Evolutionary conservation across 35 echinoderm and acorn worm species (phyloP).

Genomic region (Holothuria glaberrima): DNA sequence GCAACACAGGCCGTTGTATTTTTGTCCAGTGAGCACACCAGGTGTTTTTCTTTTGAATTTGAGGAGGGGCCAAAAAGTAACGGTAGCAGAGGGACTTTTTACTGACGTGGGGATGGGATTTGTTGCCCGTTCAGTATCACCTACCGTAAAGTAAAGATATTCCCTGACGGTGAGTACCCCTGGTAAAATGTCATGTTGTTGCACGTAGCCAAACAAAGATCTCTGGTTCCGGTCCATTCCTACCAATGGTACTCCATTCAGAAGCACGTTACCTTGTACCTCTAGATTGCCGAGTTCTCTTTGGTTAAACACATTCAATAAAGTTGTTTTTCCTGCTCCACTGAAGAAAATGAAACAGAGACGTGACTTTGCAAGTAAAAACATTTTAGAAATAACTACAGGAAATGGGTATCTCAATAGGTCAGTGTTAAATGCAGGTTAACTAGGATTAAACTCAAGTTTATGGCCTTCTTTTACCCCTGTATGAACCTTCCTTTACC

Average conservation of each 20-base stretch:
- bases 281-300: slow-evolving; percentile 47
- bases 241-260: slow-evolving; percentile 61
- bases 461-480: too few species aligned
- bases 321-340: slow-evolving; percentile 70
- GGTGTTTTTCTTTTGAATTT: too few species aligned
- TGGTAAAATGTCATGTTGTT: slow-evolving; percentile 74
- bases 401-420: too few species aligned
- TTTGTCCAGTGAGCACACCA: too few species aligned
- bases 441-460: too few species aligned
- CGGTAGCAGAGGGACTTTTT: too few species aligned
- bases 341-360: not conserved
- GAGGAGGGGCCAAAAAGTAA: too few species aligned
- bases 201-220: slow-evolving; percentile 63
- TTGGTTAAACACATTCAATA: slow-evolving; percentile 69
- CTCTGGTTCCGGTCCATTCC: slow-evolving; percentile 22
- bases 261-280: slow-evolving; percentile 58
- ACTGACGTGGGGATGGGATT: too few species aligned
- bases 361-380: not conserved
- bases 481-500: too few species aligned
- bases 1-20: too few species aligned
- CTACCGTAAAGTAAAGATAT: slow-evolving; percentile 65
- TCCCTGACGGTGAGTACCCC: slow-evolving; percentile 67
- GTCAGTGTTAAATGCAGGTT: too few species aligned
- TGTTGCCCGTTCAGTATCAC: not conserved
- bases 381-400: too few species aligned